Conservation (phyloP, 1,140 invertebrate genomes). For the Berghia stephanieae region DNA sequence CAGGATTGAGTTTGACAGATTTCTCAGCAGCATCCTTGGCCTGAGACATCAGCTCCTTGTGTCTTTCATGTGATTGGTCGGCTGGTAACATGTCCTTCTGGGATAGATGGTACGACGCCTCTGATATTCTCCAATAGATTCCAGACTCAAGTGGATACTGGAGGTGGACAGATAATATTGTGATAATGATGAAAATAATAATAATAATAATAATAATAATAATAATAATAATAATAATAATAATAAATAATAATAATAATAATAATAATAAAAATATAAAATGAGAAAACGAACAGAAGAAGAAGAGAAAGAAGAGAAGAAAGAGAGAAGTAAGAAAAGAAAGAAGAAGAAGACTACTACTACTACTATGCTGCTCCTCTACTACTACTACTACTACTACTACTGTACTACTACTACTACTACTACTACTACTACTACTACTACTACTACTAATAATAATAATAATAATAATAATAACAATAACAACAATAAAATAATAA, state of each 20-base stretch:
- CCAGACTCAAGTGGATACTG: conserved; percentile 38
- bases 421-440: too few relatives aligned
- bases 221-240: neutral
- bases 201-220: neutral
- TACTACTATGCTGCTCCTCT: too few relatives aligned
- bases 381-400: too few relatives aligned
- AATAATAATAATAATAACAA: too few relatives aligned
- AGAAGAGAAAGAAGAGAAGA: too few relatives aligned
- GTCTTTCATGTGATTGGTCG: conserved; percentile 59
- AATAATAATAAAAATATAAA: too few relatives aligned
- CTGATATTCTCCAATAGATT: conserved; percentile 77
- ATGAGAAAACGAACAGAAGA: too few relatives aligned
- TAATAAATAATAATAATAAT: neutral
- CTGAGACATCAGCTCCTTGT: conserved; percentile 71
- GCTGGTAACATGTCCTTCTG: conserved; percentile 68
- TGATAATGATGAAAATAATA: neutral
- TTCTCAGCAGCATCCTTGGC: conserved; percentile 73
- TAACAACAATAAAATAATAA: too few relatives aligned
- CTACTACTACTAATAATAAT: too few relatives aligned
- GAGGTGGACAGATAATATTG: neutral
- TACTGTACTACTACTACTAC: too few relatives aligned
- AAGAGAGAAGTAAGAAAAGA: too few relatives aligned
- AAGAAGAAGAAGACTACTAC: too few relatives aligned
- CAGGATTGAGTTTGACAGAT: conserved; percentile 70
- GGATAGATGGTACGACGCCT: conserved; percentile 71